Evolutionary conservation across 2,888 invertebrate species (phyloP).

Genomic region (Latrodectus hesperus): DNA sequence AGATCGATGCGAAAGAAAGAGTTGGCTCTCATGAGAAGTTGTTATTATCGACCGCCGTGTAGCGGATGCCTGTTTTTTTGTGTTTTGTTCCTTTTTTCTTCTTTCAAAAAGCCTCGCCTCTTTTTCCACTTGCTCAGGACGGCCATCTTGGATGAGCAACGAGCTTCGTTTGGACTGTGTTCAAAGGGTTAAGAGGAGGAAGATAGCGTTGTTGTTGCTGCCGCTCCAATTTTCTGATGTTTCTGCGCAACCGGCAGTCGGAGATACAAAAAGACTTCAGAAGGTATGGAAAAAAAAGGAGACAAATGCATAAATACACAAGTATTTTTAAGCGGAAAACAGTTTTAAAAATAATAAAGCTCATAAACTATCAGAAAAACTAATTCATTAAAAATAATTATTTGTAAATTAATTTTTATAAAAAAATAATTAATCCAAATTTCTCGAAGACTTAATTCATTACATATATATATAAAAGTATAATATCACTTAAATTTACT

Average conservation of each 20-base stretch:
- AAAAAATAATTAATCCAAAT: too few species aligned
- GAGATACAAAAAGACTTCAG: background rate
- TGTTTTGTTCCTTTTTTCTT: slow-evolving; percentile 63
- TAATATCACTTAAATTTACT: too few species aligned
- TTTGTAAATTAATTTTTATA: too few species aligned
- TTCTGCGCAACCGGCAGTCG: slow-evolving; percentile 18
- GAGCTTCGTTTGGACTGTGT: slow-evolving; percentile 52
- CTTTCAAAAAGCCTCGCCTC: slow-evolving; percentile 67
- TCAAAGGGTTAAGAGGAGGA: slow-evolving; percentile 63
- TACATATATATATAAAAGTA: too few species aligned
- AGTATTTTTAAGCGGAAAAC: background rate
- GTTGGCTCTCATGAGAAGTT: slow-evolving; percentile 47
- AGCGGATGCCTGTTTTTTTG: slow-evolving; percentile 63
- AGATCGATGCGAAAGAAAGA: slow-evolving; percentile 61
- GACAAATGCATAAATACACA: slow-evolving; percentile 11
- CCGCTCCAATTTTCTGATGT: slow-evolving; percentile 24
- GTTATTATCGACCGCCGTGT: slow-evolving; percentile 52
- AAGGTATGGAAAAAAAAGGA: slow-evolving; percentile 19
- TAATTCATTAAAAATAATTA: too few species aligned
- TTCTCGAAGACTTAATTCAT: too few species aligned
- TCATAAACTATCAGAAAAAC: too few species aligned
- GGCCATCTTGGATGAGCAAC: slow-evolving; percentile 67
- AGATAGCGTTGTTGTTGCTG: slow-evolving; percentile 27
- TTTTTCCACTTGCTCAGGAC: slow-evolving; percentile 62
- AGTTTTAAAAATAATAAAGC: too few species aligned